These are phyloP conservation scores for Drosophila pruinosa DNA, from an alignment of 1,140 invertebrate genomes.

Conservation along the genomic window DNA sequence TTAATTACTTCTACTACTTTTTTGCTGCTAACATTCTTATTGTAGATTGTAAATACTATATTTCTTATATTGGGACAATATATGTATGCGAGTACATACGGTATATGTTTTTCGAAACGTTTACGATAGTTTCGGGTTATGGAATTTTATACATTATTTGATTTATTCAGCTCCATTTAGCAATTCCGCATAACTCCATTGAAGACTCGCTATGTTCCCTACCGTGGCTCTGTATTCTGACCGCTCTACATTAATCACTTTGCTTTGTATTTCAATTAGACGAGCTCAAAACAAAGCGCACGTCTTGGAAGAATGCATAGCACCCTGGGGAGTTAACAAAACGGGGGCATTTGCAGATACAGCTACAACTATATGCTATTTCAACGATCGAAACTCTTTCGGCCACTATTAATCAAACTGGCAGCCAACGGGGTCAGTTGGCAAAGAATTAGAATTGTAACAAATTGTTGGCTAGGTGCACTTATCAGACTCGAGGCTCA, in stretches of 20 bases:
- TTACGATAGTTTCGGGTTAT: not conserved
- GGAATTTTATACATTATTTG: not conserved
- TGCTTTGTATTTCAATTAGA: conserved; percentile 56
- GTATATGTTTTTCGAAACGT: too few relatives aligned
- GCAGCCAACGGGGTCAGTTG: conserved; percentile 44
- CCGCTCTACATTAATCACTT: conserved; percentile 45
- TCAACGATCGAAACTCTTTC: conserved; percentile 52
- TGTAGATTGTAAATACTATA: too few relatives aligned
- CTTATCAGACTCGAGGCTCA: not conserved
- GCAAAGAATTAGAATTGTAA: conserved; percentile 52
- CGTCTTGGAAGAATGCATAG: not conserved
- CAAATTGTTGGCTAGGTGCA: conserved; percentile 29
- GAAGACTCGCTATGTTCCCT: not conserved
- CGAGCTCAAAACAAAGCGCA: conserved; percentile 28
- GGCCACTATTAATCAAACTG: conserved; percentile 56
- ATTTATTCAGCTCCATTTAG: conserved; percentile 6
- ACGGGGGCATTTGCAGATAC: conserved; percentile 16
- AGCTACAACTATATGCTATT: not conserved
- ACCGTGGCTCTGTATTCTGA: not conserved
- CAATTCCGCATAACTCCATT: conserved; percentile 30
- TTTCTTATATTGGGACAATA: too few relatives aligned
- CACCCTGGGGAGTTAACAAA: conserved; percentile 21
- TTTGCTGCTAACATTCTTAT: too few relatives aligned
- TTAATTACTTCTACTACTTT: too few relatives aligned
- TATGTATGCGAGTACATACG: too few relatives aligned